Evolutionary conservation across 2,797 vertebrate species (phyloP), one percentile per base, ranked within the genome.

Genomic region (Halcyon leucocephala): DNA sequence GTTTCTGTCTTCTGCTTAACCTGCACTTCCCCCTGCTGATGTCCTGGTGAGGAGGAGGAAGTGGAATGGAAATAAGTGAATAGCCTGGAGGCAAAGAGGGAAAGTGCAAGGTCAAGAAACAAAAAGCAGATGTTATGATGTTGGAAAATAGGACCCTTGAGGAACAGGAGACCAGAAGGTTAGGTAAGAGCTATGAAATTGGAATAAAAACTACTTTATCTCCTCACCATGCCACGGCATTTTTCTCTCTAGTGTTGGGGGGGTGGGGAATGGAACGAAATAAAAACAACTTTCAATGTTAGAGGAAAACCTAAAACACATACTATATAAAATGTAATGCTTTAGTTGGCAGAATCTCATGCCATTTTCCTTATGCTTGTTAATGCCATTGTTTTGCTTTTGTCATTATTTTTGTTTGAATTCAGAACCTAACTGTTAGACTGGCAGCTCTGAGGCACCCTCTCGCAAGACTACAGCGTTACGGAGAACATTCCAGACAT

Each of bases 101-200:
- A 94, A 80, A 81, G 57, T 61, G 86, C 69, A 87, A 89, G 89
- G 92, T 83, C 84, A 92, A 89, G 89, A 89, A 92, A 89, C 67
- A 91, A 81, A 95, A 93, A 78, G 81, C 61, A 93, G 60, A 73
- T 74, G 52, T 67, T 89, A 82, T 18, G 51, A 93, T 84, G 81
- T 54, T 87, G 65, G 82, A 94, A 94, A 92, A 95, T 62, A 92
- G 84, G 72, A 81, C 74, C 70, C 73, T 61, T 65, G 95, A 93
- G 92, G 26, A 93, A 82, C 1, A 61, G 49, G 46, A 88, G 49
- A 81, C 58, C 79, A 86, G 52, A 87, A 67, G 37, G 13, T 82
- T 89, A 89, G 72, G 58, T n/a, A 83, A 76, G 46, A 94, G 17
- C 52, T 82, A 80, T 19, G 57, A 89, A 88, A 83, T 22, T 61